Percentiles rank a stretch among this genome's conserved stretches.
Conservation (phyloP, 2,888 invertebrate genomes). For the Thecocarcelia acutangulata region DNA sequence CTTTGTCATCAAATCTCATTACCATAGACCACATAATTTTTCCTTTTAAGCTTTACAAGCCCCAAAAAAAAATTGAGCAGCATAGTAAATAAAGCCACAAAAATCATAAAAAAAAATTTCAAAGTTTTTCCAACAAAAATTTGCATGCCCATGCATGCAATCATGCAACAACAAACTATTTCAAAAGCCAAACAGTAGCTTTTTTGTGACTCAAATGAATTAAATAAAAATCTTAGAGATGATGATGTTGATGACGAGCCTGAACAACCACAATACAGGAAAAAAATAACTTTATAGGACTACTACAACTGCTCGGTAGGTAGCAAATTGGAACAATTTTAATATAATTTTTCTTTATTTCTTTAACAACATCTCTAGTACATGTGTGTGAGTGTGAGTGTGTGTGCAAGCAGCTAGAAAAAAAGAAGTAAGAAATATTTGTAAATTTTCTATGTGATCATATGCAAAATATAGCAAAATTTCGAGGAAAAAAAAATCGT, state of each 20-base stretch:
- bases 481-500: conserved; percentile 45
- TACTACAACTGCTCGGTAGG: conserved; percentile 63
- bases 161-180: conserved; percentile 21
- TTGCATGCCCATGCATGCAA: conserved; percentile 51
- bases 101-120: conserved; percentile 59
- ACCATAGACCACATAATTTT: conserved; percentile 66
- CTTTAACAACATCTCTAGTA: conserved; percentile 5
- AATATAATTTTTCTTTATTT: conserved; percentile 43
- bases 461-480: conserved; percentile 61
- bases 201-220: conserved; percentile 54
- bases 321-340: conserved; percentile 70
- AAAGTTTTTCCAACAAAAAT: conserved; percentile 29
- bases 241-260: conserved; percentile 36
- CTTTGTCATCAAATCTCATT: conserved; percentile 68
- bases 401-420: neutral
- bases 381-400: neutral
- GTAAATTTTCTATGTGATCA: conserved; percentile 31
- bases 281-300: conserved; percentile 4
- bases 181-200: conserved; percentile 65
- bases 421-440: conserved; percentile 14
- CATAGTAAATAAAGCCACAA: conserved; percentile 49
- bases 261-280: conserved; percentile 14
- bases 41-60: neutral
- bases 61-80: conserved; percentile 10
- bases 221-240: conserved; percentile 51